Conservation (phyloP, 2,797 vertebrate species). For the Mormyrus hasselquistii region DNA sequence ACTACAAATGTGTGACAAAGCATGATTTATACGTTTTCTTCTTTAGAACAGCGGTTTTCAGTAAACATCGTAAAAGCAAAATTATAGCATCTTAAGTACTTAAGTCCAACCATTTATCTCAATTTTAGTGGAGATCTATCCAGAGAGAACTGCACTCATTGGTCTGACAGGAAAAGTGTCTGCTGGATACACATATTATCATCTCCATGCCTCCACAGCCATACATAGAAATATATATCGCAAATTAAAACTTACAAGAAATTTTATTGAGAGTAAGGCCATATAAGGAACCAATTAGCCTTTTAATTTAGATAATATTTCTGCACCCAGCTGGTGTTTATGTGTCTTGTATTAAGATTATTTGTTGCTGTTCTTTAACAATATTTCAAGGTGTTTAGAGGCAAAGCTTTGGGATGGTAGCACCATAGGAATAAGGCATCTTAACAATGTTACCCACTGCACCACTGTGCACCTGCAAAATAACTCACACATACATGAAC, state of each 20-base stretch:
- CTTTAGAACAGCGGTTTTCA: not conserved
- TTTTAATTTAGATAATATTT: not conserved
- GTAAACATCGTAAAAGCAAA: conserved; percentile 1
- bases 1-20: not conserved
- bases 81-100: not conserved
- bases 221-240: not conserved
- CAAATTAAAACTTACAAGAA: not conserved
- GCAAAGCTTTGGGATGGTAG: not conserved
- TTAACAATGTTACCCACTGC: not conserved
- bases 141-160: not conserved
- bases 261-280: not conserved
- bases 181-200: not conserved
- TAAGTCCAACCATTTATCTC: not conserved
- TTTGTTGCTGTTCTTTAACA: not conserved
- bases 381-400: not conserved
- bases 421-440: not conserved
- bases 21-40: not conserved
- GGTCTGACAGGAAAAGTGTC: not conserved
- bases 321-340: not conserved
- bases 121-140: not conserved
- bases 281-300: not conserved
- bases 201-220: not conserved
- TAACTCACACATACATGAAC: not conserved
- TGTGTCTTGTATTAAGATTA: not conserved
- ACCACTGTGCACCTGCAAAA: not conserved